These are phyloP conservation scores for Drosophila orena DNA, from an alignment of 1,140 invertebrate species.

Conservation along the genomic window DNA sequence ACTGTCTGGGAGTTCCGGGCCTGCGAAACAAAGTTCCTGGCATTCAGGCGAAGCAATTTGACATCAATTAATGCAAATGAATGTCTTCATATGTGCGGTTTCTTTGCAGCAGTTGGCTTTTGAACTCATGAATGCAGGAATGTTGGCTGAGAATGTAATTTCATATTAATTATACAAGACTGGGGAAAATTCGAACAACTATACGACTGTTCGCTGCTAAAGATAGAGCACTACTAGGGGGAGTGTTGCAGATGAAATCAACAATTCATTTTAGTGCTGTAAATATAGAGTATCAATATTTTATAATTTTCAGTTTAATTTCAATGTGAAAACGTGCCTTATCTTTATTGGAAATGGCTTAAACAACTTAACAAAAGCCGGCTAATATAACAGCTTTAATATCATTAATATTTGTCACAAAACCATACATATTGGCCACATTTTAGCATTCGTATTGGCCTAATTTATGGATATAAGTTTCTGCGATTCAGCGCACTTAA, in stretches of 20 bases:
- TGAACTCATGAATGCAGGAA: slow-evolving; percentile 36
- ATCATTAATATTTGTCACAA: no score
- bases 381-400: background rate
- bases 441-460: slow-evolving; percentile 1
- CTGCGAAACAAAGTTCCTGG: slow-evolving; percentile 16
- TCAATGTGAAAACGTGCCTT: no score
- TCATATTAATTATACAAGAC: slow-evolving; percentile 32
- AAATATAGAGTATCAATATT: no score
- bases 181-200: background rate
- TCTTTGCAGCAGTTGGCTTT: slow-evolving; percentile 37
- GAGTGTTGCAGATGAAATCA: background rate
- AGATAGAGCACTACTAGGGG: background rate
- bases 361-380: background rate
- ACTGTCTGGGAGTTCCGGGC: slow-evolving; percentile 5
- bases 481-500: slow-evolving; percentile 21
- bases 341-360: no score
- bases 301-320: no score
- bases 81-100: slow-evolving; percentile 44
- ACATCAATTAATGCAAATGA: slow-evolving; percentile 64
- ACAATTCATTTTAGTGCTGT: background rate
- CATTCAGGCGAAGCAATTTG: slow-evolving; percentile 53
- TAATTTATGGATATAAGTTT: slow-evolving; percentile 10
- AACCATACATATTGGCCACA: no score
- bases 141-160: slow-evolving; percentile 40
- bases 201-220: background rate